Percentiles rank a stretch among this genome's conserved stretches.
Evolutionary conservation across 1,140 invertebrate genomes (phyloP).

Genomic region (Aporrectodea caliginosa): DNA sequence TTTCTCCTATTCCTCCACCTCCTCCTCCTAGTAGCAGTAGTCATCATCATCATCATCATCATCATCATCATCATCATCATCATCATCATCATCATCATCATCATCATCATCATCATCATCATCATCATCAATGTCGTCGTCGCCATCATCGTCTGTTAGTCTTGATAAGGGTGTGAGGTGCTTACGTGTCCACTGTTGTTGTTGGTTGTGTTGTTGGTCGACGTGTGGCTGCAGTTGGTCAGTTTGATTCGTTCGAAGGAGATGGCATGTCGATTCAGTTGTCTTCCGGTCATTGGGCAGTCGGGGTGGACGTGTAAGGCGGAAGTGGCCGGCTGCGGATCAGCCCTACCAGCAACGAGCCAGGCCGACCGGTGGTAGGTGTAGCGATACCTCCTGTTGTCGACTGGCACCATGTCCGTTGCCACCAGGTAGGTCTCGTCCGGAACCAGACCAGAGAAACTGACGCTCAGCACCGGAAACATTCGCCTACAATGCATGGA

Average conservation of each 20-base stretch:
- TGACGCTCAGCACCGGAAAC: constrained; percentile 93
- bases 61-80: constrained; percentile 7
- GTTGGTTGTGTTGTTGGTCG: no score
- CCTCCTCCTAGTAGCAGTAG: no score
- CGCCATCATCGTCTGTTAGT: neutral
- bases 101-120: constrained; percentile 16
- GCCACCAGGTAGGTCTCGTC: constrained; percentile 79
- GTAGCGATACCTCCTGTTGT: constrained; percentile 96
- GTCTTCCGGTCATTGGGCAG: constrained; percentile 92
- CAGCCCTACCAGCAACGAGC: constrained; percentile 96
- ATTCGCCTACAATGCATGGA: constrained; percentile 69
- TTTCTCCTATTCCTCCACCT: no score
- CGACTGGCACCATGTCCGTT: constrained; percentile 94
- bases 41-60: constrained; percentile 16
- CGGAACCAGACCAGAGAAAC: constrained; percentile 75
- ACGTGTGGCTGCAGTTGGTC: constrained; percentile 94
- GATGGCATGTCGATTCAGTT: constrained; percentile 91
- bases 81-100: neutral
- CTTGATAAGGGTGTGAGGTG: no score
- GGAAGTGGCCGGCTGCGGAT: constrained; percentile 76
- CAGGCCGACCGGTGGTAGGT: constrained; percentile 96
- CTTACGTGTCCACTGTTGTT: constrained; percentile 95
- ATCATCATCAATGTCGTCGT: neutral
- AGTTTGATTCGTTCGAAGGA: constrained; percentile 99
- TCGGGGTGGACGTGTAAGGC: constrained; percentile 94